Percentiles rank a stretch among this genome's conserved stretches.
phyloP scores from a whole-genome alignment of 2,888 invertebrate genomes.

The Epinotia demarniana region DNA sequence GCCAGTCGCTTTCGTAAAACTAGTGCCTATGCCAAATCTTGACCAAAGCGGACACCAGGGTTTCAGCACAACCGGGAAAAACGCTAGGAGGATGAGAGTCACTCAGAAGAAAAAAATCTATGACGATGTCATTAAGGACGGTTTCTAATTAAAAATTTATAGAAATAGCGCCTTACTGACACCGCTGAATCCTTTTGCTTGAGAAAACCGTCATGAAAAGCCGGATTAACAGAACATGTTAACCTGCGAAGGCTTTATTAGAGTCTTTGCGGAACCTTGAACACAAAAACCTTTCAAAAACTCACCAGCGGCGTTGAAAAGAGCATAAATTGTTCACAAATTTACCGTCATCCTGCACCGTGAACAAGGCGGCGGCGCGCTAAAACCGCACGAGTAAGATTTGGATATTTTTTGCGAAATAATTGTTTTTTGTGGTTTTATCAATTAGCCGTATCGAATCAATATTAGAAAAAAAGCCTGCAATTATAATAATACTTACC shows the following conservation, averaged over 20 bases:
- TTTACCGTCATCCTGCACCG: slow-evolving; percentile 18
- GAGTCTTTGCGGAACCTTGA: background rate
- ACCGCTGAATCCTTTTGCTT: no score
- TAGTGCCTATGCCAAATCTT: no score
- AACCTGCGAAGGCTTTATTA: background rate
- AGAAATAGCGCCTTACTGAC: no score
- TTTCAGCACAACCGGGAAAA: no score
- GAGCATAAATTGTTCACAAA: slow-evolving; percentile 31
- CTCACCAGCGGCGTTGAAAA: slow-evolving; percentile 24
- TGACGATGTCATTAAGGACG: no score
- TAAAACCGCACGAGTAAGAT: background rate
- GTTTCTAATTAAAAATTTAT: no score
- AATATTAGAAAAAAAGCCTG: background rate
- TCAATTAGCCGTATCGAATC: no score
- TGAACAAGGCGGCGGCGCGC: background rate
- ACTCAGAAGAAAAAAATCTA: no score
- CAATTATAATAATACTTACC: background rate
- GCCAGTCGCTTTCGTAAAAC: no score
- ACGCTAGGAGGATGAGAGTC: no score
- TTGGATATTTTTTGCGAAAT: background rate
- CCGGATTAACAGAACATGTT: background rate
- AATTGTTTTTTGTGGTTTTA: background rate
- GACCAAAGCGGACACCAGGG: no score
- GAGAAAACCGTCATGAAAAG: background rate
- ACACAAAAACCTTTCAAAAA: slow-evolving; percentile 28